Base-by-base conservation (phyloP, 2,888 invertebrate genomes). In the Amblyteles armatorius region DNA sequence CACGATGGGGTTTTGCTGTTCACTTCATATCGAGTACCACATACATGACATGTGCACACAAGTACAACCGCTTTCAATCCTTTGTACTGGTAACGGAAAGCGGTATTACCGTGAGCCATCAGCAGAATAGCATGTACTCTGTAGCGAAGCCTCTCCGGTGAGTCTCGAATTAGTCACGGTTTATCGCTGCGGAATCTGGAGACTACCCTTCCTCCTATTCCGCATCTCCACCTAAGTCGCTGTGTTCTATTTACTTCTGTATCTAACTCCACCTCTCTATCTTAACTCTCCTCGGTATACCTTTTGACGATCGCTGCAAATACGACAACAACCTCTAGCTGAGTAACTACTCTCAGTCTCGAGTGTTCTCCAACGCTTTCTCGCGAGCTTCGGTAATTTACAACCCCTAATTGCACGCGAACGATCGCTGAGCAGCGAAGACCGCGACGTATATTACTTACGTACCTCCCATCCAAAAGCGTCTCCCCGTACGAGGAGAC, bases 351-450 rank as follows among this genome's bases (percentile, higher is more conserved):
- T 29, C 48, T 63, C 50, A 11, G 40, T 52, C 22, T 29, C 63
- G 40, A 52, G 19, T 63, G 36, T 40, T 60, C 48, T 11, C 55
- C 7, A 29, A 19, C 48, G 57, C n/a, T 60, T n/a, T 33, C 44
- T 19, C 50, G 33, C 29, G 71, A 79, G 74, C 69, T 65, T 81
- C 50, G 26, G 67, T 50, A 77, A 84, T 84, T 84, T 84, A 81
- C 84, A 84, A 76, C 73, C 74, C 71, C 72, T 85, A 82, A 85
- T 85, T 79, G 84, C 74, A 69, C 81, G 44, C 33, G 79, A 26
- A 79, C 78, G 78, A 84, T 81, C 77, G 81, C 68, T 26, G 69
- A 76, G 65, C 76, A 13, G 11, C 33, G 44, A n/a, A 19, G 60
- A 13, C n/a, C 57, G 44, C 73, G 68, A 52, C 73, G 60, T 78